phyloP scores from a whole-genome alignment of 2,113 vertebrate genomes.

The Sceloporus tristichus region DNA sequence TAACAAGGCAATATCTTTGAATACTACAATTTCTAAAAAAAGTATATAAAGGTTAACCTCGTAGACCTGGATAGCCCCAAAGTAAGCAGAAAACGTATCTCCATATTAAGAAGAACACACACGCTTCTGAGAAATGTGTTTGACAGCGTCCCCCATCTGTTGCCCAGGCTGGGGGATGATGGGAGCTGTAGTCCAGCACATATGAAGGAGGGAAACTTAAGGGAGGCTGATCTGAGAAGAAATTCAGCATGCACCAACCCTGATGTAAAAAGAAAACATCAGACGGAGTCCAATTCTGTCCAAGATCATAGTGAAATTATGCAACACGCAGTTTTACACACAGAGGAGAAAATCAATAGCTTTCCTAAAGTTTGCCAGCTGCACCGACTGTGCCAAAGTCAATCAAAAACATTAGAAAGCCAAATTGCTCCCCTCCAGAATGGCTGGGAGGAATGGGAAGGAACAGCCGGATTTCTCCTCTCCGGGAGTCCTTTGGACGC shows the following conservation, averaged over 20 bases:
- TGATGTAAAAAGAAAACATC: no score
- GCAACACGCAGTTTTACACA: constrained; percentile 1
- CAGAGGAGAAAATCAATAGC: not conserved
- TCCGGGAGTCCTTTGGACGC: not conserved
- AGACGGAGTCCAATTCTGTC: not conserved
- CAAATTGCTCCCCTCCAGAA: not conserved
- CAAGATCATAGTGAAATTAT: not conserved
- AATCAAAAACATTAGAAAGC: constrained; percentile 21
- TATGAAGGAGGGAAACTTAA: not conserved
- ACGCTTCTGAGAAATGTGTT: no score
- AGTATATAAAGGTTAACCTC: no score
- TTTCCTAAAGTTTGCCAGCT: not conserved
- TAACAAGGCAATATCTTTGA: no score
- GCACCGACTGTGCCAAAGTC: not conserved
- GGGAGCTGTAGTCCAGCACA: not conserved
- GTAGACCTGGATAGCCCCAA: no score
- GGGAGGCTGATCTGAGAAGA: not conserved
- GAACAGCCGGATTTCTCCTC: no score
- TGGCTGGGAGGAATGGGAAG: fast-evolving
- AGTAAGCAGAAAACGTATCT: no score
- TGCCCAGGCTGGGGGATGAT: not conserved
- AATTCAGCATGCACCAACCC: not conserved
- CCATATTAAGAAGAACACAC: no score
- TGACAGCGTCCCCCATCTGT: no score
- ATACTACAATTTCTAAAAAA: no score